phyloP scores from a whole-genome alignment of 1,140 invertebrate genomes.

The Asobara japonica region DNA sequence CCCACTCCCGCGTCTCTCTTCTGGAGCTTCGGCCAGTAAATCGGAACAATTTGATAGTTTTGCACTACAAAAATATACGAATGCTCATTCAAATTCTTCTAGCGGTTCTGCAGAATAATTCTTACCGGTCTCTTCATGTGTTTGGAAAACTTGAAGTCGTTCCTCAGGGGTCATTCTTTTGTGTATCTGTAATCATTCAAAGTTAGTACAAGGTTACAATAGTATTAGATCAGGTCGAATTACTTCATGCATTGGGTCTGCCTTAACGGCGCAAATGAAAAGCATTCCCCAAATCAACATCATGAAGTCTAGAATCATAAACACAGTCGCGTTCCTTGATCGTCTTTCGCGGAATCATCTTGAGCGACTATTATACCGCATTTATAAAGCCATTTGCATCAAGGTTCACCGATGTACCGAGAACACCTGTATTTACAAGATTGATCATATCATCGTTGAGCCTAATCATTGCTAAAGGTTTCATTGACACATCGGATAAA shows the following conservation, averaged over 20 bases:
- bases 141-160: neutral
- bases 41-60: slow-evolving; percentile 19
- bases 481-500: no score
- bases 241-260: neutral
- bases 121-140: neutral
- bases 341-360: neutral
- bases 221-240: neutral
- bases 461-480: no score
- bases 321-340: neutral
- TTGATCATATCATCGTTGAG: no score
- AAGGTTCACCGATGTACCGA: neutral
- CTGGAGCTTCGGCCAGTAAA: slow-evolving; percentile 20
- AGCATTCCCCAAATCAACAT: neutral
- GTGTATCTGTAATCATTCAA: neutral
- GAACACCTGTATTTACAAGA: neutral
- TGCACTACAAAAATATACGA: slow-evolving; percentile 23
- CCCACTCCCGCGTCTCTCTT: neutral
- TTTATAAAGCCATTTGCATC: neutral
- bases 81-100: neutral
- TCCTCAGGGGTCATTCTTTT: neutral
- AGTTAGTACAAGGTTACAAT: neutral
- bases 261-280: neutral
- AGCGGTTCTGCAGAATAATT: neutral
- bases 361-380: neutral
- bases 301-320: neutral